Evolutionary conservation across 2,797 vertebrate species (phyloP).

Genomic region (Buphagus erythrorhynchus): DNA sequence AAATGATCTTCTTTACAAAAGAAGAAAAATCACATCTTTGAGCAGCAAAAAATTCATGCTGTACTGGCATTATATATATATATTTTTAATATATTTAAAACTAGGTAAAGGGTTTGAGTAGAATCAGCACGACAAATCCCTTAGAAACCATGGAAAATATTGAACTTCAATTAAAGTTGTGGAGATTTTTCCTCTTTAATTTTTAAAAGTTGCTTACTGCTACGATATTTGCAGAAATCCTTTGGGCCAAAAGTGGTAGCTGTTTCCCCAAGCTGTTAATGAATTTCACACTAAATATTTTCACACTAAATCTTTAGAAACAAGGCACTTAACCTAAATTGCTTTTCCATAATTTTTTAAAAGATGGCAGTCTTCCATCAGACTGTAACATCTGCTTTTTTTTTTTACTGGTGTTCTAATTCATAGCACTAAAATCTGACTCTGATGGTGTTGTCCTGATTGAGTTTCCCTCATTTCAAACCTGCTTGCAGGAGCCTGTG

Average conservation of each 20-base stretch:
- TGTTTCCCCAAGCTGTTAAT: neutral
- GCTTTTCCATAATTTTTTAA: neutral
- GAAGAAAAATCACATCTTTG: neutral
- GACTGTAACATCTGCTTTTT: neutral
- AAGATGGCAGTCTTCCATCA: neutral
- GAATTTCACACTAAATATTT: constrained; percentile 29
- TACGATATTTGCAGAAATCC: neutral
- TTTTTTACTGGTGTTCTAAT: neutral
- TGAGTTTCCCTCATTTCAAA: neutral
- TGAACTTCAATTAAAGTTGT: neutral
- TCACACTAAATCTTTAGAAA: constrained; percentile 12
- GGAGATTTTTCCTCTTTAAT: neutral
- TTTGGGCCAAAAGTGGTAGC: neutral
- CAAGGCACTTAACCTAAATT: constrained; percentile 1
- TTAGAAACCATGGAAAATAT: neutral
- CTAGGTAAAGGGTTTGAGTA: neutral
- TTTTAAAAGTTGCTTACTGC: constrained; percentile 22
- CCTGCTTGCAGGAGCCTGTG: neutral
- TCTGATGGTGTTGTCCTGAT: neutral
- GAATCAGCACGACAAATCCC: neutral
- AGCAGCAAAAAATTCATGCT: neutral
- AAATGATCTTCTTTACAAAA: neutral
- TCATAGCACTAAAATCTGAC: neutral
- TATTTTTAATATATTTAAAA: neutral
- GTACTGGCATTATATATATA: neutral